Evolutionary conservation across 2,797 vertebrate genomes (phyloP).

Genomic region (Fistularia commersonii): DNA sequence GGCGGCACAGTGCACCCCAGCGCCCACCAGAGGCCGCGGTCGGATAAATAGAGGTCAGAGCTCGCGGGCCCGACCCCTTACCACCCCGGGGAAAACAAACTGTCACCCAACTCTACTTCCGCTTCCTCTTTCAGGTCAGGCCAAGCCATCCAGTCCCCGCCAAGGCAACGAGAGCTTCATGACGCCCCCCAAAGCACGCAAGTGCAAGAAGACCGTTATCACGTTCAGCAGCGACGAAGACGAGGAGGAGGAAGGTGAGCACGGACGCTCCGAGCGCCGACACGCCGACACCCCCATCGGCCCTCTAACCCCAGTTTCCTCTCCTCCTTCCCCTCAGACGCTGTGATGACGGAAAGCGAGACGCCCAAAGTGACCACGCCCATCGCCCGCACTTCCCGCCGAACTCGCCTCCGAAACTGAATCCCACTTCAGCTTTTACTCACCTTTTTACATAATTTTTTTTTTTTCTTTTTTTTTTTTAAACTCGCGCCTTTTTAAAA

Average conservation of each 20-base stretch:
- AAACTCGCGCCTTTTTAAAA: conserved; percentile 3
- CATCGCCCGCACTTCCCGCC: conserved; percentile 82
- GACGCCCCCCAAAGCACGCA: conserved; percentile 67
- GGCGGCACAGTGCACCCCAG: conserved; percentile 26
- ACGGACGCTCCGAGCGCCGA: neutral
- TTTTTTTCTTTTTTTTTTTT: conserved; percentile 14
- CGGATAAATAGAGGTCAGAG: conserved; percentile 64
- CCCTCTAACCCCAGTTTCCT: neutral
- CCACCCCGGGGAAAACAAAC: too few species aligned
- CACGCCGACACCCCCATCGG: neutral
- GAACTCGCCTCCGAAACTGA: conserved; percentile 76
- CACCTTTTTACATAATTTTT: neutral
- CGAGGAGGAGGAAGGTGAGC: conserved; percentile 75
- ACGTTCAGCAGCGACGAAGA: conserved; percentile 90
- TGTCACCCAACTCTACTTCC: neutral
- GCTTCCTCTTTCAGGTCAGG: conserved; percentile 49
- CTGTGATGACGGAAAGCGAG: conserved; percentile 85
- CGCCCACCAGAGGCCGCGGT: conserved; percentile 39
- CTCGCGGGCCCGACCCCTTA: neutral
- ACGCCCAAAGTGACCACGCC: conserved; percentile 91
- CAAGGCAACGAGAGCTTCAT: conserved; percentile 67
- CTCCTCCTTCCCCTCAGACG: conserved; percentile 57
- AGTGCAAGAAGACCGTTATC: conserved; percentile 68
- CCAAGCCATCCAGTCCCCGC: conserved; percentile 51
- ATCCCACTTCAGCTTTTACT: neutral